Evolutionary conservation across 1,140 invertebrate species (phyloP).

Genomic region (Pogonognathellus flavescens): DNA sequence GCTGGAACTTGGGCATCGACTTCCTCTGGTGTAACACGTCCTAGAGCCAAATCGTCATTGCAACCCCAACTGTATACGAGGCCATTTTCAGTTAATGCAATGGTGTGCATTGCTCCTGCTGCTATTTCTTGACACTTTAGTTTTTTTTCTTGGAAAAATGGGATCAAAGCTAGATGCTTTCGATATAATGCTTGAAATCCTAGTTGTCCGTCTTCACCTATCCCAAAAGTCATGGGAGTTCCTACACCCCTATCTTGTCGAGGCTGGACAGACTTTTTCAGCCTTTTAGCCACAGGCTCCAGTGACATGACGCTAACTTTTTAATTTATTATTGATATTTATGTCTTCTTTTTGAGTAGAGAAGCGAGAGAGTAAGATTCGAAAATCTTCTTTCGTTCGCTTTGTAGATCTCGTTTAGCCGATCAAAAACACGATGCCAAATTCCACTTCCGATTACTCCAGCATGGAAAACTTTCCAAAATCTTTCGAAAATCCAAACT

Average conservation of each 20-base stretch:
- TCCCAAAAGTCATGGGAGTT: neutral
- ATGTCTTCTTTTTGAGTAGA: neutral
- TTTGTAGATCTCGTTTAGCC: conserved; percentile 73
- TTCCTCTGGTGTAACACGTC: conserved; percentile 81
- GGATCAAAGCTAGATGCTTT: neutral
- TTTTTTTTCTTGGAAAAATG: neutral
- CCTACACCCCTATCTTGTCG: neutral
- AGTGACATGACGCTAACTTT: no score
- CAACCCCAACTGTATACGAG: conserved; percentile 91
- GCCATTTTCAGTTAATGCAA: conserved; percentile 84
- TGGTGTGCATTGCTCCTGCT: conserved; percentile 94
- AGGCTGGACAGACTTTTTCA: neutral
- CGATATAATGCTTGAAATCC: neutral
- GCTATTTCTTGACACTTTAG: conserved; percentile 72
- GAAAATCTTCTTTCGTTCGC: conserved; percentile 70
- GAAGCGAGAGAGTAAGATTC: neutral
- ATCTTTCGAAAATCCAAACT: conserved; percentile 56
- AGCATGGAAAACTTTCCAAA: conserved; percentile 72
- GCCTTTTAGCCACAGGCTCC: no score
- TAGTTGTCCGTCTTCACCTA: neutral
- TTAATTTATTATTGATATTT: no score
- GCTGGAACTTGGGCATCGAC: conserved; percentile 64
- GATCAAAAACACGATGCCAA: conserved; percentile 20
- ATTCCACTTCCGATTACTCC: conserved; percentile 77
- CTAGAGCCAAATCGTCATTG: conserved; percentile 95